Conservation (phyloP, 2,113 vertebrate genomes). For the Geothlypis trichas region DNA sequence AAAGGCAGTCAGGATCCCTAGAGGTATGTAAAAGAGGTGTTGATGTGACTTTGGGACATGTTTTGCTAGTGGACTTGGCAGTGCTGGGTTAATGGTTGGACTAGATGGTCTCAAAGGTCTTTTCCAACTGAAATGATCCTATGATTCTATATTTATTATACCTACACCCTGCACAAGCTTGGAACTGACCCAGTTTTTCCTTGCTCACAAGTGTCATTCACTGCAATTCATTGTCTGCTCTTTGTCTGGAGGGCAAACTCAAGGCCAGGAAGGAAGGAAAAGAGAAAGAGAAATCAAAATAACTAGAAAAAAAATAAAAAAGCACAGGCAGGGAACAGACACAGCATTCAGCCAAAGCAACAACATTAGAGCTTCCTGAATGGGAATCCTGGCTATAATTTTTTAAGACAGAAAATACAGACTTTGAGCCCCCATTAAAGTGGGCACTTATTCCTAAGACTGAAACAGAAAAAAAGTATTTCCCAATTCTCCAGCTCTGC, state of each 20-base stretch:
- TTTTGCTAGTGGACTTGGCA: neutral
- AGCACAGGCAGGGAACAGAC: neutral
- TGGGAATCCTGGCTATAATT: neutral
- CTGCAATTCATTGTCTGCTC: neutral
- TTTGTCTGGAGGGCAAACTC: slow-evolving; percentile 40
- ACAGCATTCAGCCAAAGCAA: neutral
- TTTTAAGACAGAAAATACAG: neutral
- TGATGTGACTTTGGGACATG: neutral
- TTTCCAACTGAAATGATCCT: neutral
- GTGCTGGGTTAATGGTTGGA: neutral
- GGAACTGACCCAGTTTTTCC: slow-evolving; percentile 34
- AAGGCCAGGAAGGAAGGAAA: neutral
- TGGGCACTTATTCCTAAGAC: neutral
- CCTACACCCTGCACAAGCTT: neutral
- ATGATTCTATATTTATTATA: neutral
- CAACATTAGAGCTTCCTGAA: neutral
- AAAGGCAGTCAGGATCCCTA: neutral
- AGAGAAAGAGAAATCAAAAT: neutral
- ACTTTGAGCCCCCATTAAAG: neutral
- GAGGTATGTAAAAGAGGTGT: neutral
- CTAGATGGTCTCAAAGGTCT: neutral
- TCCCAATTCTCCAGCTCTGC: neutral
- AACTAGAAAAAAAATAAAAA: neutral
- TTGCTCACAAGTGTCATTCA: slow-evolving; percentile 4
- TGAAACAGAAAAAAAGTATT: neutral